Percentiles rank a stretch among this genome's conserved stretches.
phyloP scores from a whole-genome alignment of 2,888 invertebrate genomes.

The Pammene fasciana region DNA sequence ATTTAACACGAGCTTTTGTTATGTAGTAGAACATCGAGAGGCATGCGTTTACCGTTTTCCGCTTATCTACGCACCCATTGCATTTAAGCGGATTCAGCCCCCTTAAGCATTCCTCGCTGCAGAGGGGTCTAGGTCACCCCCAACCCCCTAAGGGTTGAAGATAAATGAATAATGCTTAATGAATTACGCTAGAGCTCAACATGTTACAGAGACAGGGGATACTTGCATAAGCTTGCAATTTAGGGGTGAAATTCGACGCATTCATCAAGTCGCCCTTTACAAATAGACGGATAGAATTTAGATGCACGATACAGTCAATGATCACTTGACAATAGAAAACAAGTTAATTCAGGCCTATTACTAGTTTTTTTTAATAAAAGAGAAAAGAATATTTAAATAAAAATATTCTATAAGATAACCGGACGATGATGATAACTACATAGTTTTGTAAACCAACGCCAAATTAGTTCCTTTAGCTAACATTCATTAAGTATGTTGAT shows the following conservation, averaged over 20 bases:
- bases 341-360: neutral
- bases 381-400: too few species aligned
- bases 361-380: too few species aligned
- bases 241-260: slow-evolving; percentile 51
- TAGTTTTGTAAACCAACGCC: too few species aligned
- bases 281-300: slow-evolving; percentile 48
- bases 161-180: slow-evolving; percentile 55
- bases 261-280: slow-evolving; percentile 54
- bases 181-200: slow-evolving; percentile 55
- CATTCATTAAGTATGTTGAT: too few species aligned
- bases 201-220: slow-evolving; percentile 33
- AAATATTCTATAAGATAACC: too few species aligned
- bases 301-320: neutral
- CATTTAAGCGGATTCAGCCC: slow-evolving; percentile 56
- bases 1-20: slow-evolving; percentile 3
- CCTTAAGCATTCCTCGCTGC: slow-evolving; percentile 50
- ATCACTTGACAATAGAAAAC: neutral
- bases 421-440: too few species aligned
- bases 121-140: slow-evolving; percentile 64
- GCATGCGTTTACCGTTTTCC: slow-evolving; percentile 8
- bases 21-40: slow-evolving; percentile 7
- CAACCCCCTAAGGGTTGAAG: slow-evolving; percentile 44
- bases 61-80: slow-evolving; percentile 55
- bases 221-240: slow-evolving; percentile 49
- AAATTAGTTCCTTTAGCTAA: too few species aligned